Conservation (phyloP, 2,113 vertebrate genomes). For the Lota lota region DNA sequence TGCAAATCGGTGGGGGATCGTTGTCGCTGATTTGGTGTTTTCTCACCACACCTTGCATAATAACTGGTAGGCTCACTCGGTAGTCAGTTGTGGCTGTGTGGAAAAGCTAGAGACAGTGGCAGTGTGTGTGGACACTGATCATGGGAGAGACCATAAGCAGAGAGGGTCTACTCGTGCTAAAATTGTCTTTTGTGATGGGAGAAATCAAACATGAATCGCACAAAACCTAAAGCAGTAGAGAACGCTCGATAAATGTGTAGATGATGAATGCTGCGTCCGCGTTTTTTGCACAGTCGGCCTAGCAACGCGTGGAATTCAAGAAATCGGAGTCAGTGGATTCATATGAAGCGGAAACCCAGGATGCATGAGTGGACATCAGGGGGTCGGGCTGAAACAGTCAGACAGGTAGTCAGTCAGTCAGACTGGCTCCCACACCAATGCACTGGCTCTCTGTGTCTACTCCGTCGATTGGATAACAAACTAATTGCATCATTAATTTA, state of each 20-base stretch:
- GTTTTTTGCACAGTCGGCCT: too few species aligned
- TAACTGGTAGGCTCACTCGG: background rate
- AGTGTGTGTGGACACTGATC: too few species aligned
- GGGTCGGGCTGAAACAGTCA: slow-evolving; percentile 25
- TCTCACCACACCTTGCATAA: slow-evolving; percentile 25
- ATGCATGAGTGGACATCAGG: slow-evolving; percentile 59
- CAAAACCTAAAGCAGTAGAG: too few species aligned
- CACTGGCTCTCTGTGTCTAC: slow-evolving; percentile 50
- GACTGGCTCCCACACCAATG: slow-evolving; percentile 5
- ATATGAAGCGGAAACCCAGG: slow-evolving; percentile 26
- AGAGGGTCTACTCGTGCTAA: too few species aligned
- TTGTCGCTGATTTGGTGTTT: slow-evolving; percentile 13
- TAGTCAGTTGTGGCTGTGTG: too few species aligned
- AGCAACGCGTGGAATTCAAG: background rate
- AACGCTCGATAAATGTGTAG: too few species aligned
- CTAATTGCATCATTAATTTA: slow-evolving; percentile 40
- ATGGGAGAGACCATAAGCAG: too few species aligned
- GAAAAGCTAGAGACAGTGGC: too few species aligned
- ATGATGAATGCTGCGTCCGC: too few species aligned
- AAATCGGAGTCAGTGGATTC: background rate
- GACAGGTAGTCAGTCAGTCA: slow-evolving; percentile 5
- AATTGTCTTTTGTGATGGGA: too few species aligned
- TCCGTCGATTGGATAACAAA: slow-evolving; percentile 14
- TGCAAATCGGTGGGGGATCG: slow-evolving; percentile 46
- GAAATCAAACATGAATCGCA: too few species aligned